A percentile compares a stretch with the other conserved stretches of the same genome.
These are phyloP conservation scores for Byasa hedistus DNA, from an alignment of 2,888 invertebrate genomes.

Conservation along the genomic window DNA sequence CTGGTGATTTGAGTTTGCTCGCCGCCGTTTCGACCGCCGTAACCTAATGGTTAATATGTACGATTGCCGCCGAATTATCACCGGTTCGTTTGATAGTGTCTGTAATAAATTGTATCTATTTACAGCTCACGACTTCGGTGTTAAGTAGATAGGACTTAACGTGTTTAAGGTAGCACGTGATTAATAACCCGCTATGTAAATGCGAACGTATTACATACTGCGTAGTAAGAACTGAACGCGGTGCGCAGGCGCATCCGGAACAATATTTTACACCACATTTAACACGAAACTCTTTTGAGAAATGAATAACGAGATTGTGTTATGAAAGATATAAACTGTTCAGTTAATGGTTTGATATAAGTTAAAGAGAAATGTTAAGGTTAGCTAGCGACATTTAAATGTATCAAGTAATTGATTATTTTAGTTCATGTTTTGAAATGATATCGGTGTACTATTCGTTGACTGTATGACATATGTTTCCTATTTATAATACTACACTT, in stretches of 20 bases:
- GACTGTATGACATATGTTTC: neutral
- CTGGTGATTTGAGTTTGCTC: constrained; percentile 17
- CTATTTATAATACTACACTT: neutral
- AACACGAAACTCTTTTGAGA: constrained; percentile 17
- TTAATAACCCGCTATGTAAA: constrained; percentile 34
- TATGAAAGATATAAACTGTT: constrained; percentile 19
- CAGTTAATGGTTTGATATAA: constrained; percentile 15
- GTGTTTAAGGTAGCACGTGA: constrained; percentile 37
- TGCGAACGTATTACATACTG: constrained; percentile 34
- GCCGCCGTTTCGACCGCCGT: constrained; percentile 17
- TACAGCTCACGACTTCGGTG: constrained; percentile 58
- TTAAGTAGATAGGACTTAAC: constrained; percentile 37
- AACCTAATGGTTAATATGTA: constrained; percentile 22
- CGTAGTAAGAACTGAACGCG: constrained; percentile 4
- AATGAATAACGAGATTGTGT: constrained; percentile 19
- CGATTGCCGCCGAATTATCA: constrained; percentile 47
- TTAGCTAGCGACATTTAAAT: constrained; percentile 20
- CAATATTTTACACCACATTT: constrained; percentile 24
- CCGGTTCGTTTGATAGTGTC: constrained; percentile 54
- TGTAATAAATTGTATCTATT: constrained; percentile 65
- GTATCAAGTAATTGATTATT: constrained; percentile 13
- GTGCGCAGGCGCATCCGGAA: constrained; percentile 1
- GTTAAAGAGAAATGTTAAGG: constrained; percentile 20
- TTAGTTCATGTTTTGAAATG: neutral
- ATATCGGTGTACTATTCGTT: neutral